Base-by-base conservation (phyloP, 2,113 vertebrate species). In the Mobula birostris region DNA sequence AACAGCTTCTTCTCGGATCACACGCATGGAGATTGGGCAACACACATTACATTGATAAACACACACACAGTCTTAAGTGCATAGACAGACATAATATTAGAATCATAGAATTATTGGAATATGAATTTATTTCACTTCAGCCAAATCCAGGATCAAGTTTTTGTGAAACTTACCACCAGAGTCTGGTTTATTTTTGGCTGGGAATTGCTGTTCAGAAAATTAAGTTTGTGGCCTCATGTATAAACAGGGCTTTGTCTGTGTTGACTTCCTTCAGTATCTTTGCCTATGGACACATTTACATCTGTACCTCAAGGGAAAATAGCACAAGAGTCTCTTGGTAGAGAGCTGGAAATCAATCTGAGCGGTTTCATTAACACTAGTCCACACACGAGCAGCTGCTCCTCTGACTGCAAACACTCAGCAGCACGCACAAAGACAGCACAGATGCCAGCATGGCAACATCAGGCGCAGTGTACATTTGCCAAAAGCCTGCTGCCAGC, bases 321-420 rank as follows among this genome's bases (percentile, higher is more conserved):
- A 63, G 61, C 7, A 90, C 48, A 90, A 29, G 85, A 66, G 85
- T 90, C 85, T 36, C 61, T 90, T 66, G 61, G n/a, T 90, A 63
- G 29, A 66, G 27, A 90, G 61, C 85, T 66, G 29, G 40, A 90
- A 66, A 90, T 90, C 61, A 90, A 66, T 66, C 85, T 63, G 85
- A 90, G 85, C 85, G 17, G 29, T 90, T 90, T 19, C 61, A 88
- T 88, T 88, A 90, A 90, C 85, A 90, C 85, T 90, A 66, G 61
- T 66, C 61, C 32, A 90, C 85, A 88, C 85, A 88, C 61, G 66
- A n/a, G 29, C 85, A 88, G 85, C 85, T 63, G 85, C 85, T 63
- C 27, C 85, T 88, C 85, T 88, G 85, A 68, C 85, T 90, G 85
- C 85, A 66, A 90, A 90, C n/a, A 2, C 85, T 90, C 61, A 90